These are phyloP conservation scores for Callithrix jacchus DNA, from an alignment of 2,113 vertebrate species.

Conservation along the genomic window DNA sequence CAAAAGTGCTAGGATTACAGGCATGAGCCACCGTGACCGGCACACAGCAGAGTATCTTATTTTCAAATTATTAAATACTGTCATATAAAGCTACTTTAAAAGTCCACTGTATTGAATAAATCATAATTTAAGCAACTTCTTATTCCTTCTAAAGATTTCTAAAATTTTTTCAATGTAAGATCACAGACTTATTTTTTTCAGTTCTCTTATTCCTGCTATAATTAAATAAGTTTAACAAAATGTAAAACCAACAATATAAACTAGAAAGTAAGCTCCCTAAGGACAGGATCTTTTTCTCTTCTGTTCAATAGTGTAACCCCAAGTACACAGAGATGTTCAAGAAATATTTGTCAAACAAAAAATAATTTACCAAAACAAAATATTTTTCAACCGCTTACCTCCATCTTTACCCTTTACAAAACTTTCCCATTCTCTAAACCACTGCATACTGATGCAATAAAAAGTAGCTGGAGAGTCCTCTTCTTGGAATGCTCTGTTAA, in stretches of 20 bases:
- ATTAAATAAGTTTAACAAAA: neutral
- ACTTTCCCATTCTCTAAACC: slow-evolving; percentile 99
- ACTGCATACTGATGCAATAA: slow-evolving; percentile 99
- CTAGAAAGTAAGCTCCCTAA: neutral
- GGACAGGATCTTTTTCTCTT: neutral
- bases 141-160: neutral
- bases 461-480: slow-evolving; percentile 96
- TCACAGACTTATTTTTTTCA: neutral
- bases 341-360: neutral
- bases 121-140: neutral
- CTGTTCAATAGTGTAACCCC: neutral
- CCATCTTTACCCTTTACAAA: slow-evolving; percentile 99
- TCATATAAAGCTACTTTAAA: slow-evolving; percentile 23
- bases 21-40: too few species aligned
- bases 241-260: slow-evolving; percentile 31
- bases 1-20: too few species aligned
- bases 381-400: slow-evolving; percentile 86
- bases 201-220: slow-evolving; percentile 36
- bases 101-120: neutral
- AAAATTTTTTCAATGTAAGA: slow-evolving; percentile 34
- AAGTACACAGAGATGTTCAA: neutral
- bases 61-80: slow-evolving; percentile 30
- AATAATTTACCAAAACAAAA: neutral
- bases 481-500: slow-evolving; percentile 99
- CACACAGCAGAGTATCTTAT: neutral